Evolutionary conservation across 2,797 vertebrate genomes (phyloP), one percentile per base, ranked within the genome.

Genomic region (Tokudaia muenninki): DNA sequence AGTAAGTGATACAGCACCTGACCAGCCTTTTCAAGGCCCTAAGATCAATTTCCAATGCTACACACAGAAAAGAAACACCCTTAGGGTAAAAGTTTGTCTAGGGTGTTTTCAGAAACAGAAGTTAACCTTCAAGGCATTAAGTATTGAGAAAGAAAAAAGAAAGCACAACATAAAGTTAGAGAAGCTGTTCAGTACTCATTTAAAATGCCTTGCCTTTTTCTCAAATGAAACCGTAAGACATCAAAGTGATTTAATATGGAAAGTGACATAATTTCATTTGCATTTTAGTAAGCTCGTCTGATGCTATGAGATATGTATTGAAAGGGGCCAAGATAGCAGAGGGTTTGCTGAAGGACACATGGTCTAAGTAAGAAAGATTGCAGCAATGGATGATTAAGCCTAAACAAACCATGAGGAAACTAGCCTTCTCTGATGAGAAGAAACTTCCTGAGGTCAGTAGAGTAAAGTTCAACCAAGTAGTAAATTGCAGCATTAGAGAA

Each of bases 211-310:
- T 34, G 17, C 9, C 6, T 50, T 24, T 91, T 87, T 89, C 61
- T 41, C 52, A 26, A 89, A n/a, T 89, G 44, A 86, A 92, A 79
- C 26, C 1, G 6, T 12, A 95, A 74, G 22, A 79, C 16, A n/a
- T 37, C 65, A 26, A 47, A 87, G 4, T 41, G 26, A 52, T 90
- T 94, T 95, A 87, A 91, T 84, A 31, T 57, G 81, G 91, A 61
- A 94, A 67, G 29, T 59, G 72, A 90, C 41, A 94, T 94, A 89
- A 87, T 75, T 72, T 91, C 82, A 82, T 52, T 94, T 89, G 63
- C 11, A 91, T 84, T 92, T 94, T 92, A 90, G 88, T 77, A 94
- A 59, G 88, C 34, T 93, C 34, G 41, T 31, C 34, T 59, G 41
- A 57, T 74, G 34, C 81, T 96, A 82, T 78, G 74, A 57, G 47